A percentile compares a stretch with the other conserved stretches of the same genome.
Conservation (phyloP, 2,113 vertebrate species). For the Lophochroa leadbeateri region DNA sequence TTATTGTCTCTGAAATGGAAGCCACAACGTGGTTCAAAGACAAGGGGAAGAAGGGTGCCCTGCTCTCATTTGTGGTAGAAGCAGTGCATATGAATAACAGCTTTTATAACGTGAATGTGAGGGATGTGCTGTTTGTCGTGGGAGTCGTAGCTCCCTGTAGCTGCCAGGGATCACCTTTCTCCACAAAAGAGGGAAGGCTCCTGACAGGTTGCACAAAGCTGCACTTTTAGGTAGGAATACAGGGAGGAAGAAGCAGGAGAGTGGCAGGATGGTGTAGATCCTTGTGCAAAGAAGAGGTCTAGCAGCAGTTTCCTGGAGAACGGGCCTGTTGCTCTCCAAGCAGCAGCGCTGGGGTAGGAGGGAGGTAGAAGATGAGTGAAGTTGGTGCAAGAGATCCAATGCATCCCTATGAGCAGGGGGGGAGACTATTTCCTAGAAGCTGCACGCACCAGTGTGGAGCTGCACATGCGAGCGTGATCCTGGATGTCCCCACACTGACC, state of each 20-base stretch:
- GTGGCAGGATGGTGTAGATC: too few species aligned
- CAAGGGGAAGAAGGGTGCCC: not conserved
- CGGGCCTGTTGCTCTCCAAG: not conserved
- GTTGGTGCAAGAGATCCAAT: fast-evolving
- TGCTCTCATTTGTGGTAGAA: not conserved
- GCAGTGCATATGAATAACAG: not conserved
- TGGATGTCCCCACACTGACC: fast-evolving
- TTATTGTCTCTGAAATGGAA: not conserved
- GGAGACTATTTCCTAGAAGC: not conserved
- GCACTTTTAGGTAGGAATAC: too few species aligned
- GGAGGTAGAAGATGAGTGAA: not conserved
- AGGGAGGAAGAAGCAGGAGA: too few species aligned
- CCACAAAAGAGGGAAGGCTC: too few species aligned
- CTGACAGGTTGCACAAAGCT: too few species aligned
- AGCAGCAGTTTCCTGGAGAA: too few species aligned
- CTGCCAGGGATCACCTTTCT: too few species aligned
- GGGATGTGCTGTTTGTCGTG: not conserved
- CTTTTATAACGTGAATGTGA: not conserved
- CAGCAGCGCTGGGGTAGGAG: not conserved
- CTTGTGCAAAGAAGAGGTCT: too few species aligned
- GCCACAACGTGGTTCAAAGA: not conserved
- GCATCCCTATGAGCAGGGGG: fast-evolving
- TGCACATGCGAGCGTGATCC: fast-evolving
- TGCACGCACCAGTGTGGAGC: not conserved
- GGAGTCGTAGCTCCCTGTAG: not conserved